Conservation (phyloP, 2,888 invertebrate species). For the Drosophila affinis region DNA sequence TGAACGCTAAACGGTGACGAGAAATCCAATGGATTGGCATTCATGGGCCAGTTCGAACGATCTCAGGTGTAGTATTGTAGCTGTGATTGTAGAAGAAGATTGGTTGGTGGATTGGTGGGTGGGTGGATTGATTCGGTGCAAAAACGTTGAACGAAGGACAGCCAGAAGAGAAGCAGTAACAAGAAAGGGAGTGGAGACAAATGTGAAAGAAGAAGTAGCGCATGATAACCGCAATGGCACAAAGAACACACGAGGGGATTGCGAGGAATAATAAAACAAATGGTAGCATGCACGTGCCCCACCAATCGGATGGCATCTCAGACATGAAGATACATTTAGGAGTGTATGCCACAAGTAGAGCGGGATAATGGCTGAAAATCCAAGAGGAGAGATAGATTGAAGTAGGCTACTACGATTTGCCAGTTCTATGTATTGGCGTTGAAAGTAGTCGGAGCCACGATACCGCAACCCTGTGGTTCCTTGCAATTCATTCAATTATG, state of each 20-base stretch:
- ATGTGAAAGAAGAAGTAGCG: slow-evolving; percentile 49
- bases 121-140: slow-evolving; percentile 44
- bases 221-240: slow-evolving; percentile 17
- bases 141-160: slow-evolving; percentile 55
- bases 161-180: slow-evolving; percentile 41
- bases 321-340: slow-evolving; percentile 14
- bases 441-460: slow-evolving; percentile 63
- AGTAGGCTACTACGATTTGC: slow-evolving; percentile 65
- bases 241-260: slow-evolving; percentile 54
- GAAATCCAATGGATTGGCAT: slow-evolving; percentile 25
- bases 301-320: slow-evolving; percentile 42
- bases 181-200: slow-evolving; percentile 38
- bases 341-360: slow-evolving; percentile 45
- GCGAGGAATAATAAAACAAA: slow-evolving; percentile 53
- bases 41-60: slow-evolving; percentile 47
- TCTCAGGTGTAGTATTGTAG: slow-evolving; percentile 27
- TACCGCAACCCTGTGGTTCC: slow-evolving; percentile 71
- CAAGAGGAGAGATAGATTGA: slow-evolving; percentile 53
- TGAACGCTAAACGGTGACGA: slow-evolving; percentile 19
- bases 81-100: slow-evolving; percentile 46
- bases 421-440: slow-evolving; percentile 67
- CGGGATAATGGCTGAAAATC: slow-evolving; percentile 54
- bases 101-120: slow-evolving; percentile 50
- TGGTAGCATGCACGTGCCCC: slow-evolving; percentile 65
- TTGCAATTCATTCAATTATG: slow-evolving; percentile 71